Evolutionary conservation across 2,113 vertebrate species (phyloP), one percentile per base, ranked within the genome.

Genomic region (Oryzias celebensis): DNA sequence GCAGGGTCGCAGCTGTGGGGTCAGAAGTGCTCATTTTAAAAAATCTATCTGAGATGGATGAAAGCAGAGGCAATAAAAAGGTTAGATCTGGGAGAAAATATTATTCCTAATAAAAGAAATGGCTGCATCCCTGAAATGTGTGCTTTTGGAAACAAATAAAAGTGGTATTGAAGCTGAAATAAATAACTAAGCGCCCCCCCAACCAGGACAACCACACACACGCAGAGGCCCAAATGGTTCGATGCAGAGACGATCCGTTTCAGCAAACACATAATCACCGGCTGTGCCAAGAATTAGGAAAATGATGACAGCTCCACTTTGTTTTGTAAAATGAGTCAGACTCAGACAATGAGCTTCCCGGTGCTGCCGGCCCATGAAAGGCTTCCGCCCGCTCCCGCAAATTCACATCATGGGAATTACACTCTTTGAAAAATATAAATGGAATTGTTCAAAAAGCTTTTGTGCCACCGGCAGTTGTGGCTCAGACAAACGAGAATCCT

Each of bases 251-350:
- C 24, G 50, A 58, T 46, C 62, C 5, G 50, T 65, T 79, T 79
- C 57, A 65, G 43, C 2, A 71, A 65, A 67, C 71, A 4, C 45
- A 77, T 75, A 73, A 83, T 83, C 64, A 65, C 47, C 4, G 0
- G 57, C 44, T 80, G 61, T 16, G 14, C 60, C 46, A 7, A 52
- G 41, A 81, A 76, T 58, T 54, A 68, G 55, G 18, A 23, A n/a
- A 77, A 73, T 72, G 36, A 53, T 76, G 78, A 71, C 54, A 10
- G 47, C 22, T 67, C 58, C 50, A 55, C 52, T 66, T 81, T 76
- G 69, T 67, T 45, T 74, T 56, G 36, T 62, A 5, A 28, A 70
- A 65, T 63, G 70, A 85, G 28, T 81, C 82, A 72, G 47, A 71
- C 22, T 61, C 65, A 58, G 57, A 83, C 57, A 73, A 51, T 58